Evolutionary conservation across 2,797 vertebrate species (phyloP).

Genomic region (Microtus agrestis): DNA sequence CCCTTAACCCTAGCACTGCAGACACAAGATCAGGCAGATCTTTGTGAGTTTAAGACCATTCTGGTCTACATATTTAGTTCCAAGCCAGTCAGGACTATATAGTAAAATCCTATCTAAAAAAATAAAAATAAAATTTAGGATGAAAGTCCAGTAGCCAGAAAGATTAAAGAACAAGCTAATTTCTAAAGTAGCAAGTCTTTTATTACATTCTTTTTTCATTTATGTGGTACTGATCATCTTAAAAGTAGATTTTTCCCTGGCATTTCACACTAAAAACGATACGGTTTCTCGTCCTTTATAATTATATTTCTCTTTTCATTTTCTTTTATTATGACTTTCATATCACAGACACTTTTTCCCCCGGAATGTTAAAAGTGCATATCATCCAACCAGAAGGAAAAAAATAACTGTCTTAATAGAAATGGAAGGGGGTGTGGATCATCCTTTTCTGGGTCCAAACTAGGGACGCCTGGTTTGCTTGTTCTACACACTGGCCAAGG

Average conservation of each 20-base stretch:
- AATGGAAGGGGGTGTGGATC: slow-evolving; percentile 4
- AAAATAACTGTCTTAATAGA: slow-evolving; percentile 54
- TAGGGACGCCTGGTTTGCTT: slow-evolving; percentile 32
- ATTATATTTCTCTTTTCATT: slow-evolving; percentile 76
- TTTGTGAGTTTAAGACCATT: not conserved
- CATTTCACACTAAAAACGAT: slow-evolving; percentile 67
- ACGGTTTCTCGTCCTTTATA: slow-evolving; percentile 24
- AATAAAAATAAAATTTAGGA: not conserved
- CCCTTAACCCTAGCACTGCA: not conserved
- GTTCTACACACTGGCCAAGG: slow-evolving; percentile 8
- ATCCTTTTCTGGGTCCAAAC: slow-evolving; percentile 43
- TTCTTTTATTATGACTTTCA: slow-evolving; percentile 74
- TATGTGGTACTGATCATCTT: slow-evolving; percentile 52
- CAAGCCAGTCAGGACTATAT: not conserved
- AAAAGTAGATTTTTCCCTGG: slow-evolving; percentile 72
- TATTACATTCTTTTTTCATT: slow-evolving; percentile 62
- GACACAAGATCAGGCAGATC: not conserved
- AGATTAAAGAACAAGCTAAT: slow-evolving; percentile 66
- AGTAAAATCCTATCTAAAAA: not conserved
- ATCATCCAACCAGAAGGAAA: slow-evolving; percentile 65
- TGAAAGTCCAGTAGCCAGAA: slow-evolving; percentile 20
- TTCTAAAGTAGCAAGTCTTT: slow-evolving; percentile 62
- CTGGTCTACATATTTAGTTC: not conserved
- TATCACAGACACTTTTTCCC: slow-evolving; percentile 77
- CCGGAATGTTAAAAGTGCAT: slow-evolving; percentile 66